phyloP scores from a whole-genome alignment of 2,797 vertebrate genomes.

The Buphagus erythrorhynchus region DNA sequence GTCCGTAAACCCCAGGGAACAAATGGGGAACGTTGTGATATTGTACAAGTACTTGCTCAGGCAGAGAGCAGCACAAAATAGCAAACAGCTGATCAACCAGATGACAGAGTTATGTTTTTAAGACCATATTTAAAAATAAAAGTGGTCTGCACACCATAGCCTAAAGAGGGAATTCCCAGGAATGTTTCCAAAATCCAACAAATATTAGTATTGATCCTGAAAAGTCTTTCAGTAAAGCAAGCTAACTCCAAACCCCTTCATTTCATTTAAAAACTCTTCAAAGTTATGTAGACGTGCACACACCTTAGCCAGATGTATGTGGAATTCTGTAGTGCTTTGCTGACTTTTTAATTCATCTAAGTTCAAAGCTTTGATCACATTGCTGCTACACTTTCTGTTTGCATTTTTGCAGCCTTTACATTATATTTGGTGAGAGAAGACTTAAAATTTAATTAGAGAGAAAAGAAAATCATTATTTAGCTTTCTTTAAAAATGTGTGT shows the following conservation, averaged over 20 bases:
- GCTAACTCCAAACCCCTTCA: background rate
- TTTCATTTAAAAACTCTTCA: constrained; percentile 20
- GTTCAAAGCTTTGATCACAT: constrained; percentile 58
- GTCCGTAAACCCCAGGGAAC: background rate
- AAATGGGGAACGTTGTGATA: background rate
- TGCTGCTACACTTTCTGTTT: constrained; percentile 15
- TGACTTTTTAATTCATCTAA: constrained; percentile 2
- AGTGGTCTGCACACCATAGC: background rate
- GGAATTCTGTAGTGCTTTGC: background rate
- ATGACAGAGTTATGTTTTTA: background rate
- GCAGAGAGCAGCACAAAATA: background rate
- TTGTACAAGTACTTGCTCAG: background rate
- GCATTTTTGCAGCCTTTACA: constrained; percentile 29
- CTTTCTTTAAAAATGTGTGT: background rate
- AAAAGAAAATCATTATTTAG: constrained; percentile 3
- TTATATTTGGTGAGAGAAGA: constrained; percentile 23
- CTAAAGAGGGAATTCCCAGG: background rate
- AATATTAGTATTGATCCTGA: background rate
- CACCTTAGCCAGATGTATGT: constrained; percentile 38
- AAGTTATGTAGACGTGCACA: background rate
- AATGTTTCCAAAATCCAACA: background rate
- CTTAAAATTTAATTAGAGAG: constrained; percentile 6
- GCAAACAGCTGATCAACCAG: background rate
- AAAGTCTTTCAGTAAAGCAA: constrained; percentile 4
- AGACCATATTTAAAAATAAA: background rate